Evolutionary conservation across 1,140 invertebrate genomes (phyloP), one percentile per base, ranked within the genome.

Genomic region (Chrysoperla carnea): DNA sequence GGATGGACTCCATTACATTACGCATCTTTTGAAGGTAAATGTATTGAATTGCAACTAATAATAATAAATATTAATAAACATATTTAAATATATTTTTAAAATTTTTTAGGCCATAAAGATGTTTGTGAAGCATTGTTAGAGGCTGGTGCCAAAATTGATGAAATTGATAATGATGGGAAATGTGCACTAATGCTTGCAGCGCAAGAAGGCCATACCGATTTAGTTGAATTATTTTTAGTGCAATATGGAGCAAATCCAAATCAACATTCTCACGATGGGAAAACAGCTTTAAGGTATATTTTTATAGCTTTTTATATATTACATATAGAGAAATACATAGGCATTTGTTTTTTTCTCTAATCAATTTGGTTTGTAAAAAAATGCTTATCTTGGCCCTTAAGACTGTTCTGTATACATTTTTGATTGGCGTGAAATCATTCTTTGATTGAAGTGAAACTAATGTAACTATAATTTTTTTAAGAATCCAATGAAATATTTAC

Each of bases 1-100:
- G 90, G 91, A 0, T 93, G 88, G 89, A 92, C 89, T 5, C 89
- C 90, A 3, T 58, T 96, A 28, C 91, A 95, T 58, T 92, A 86
- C 51, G 81, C 89, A 7, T 86, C 90, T 14, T 92, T 92, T 54
- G 90, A 95, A 65, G 89, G 87, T 60, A 48, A 43, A 35, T 39
- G 36, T 45, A 29, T 12, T 8, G 11, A 40, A 36, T 8, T 33
- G 12, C 28, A 15, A 13, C 31, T 43, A 5, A 29, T 12, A 13
- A 3, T n/a, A 5, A 11, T 40, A 27, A 27, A n/a, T 12, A 14
- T 31, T 36, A 28, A 46, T 40, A 23, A 23, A 23, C 17, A 23
- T 5, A 23, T 23, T 23, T 23, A 23, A 3, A 3, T 23, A 23
- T 5, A 41, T 8, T 39, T 27, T 13, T 39, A 46, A 28, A 29